phyloP scores from a whole-genome alignment of 37 sponge, comb jelly and placozoan species.

The Chondrilla cf. caribensis region DNA sequence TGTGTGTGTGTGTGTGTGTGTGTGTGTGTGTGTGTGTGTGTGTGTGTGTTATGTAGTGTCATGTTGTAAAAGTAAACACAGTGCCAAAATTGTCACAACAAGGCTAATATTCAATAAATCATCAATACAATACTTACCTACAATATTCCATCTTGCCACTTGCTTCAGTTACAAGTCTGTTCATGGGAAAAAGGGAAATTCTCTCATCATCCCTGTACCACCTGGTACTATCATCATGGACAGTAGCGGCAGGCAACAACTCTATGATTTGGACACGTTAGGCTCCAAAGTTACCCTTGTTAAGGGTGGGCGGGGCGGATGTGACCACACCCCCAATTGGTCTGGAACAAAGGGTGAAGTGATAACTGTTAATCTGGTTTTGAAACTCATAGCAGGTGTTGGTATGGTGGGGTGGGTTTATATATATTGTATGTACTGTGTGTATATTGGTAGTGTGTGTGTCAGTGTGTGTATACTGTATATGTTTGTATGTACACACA shows the following conservation, averaged over 20 bases:
- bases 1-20: too few relatives aligned
- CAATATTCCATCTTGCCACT: too few relatives aligned
- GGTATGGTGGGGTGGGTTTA: slow-evolving; percentile 82
- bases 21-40: too few relatives aligned
- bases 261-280: slow-evolving; percentile 31
- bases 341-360: slow-evolving; percentile 47
- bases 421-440: too few relatives aligned
- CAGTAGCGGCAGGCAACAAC: background rate
- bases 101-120: too few relatives aligned
- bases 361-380: slow-evolving; percentile 33
- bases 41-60: too few relatives aligned
- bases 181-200: slow-evolving; percentile 10
- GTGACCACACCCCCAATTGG: slow-evolving; percentile 26
- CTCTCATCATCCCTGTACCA: slow-evolving; percentile 44
- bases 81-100: too few relatives aligned
- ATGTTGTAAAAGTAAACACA: too few relatives aligned
- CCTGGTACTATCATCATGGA: slow-evolving; percentile 52
- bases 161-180: background rate
- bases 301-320: slow-evolving; percentile 55
- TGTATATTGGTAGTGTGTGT: too few relatives aligned
- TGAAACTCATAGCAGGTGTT: slow-evolving; percentile 85
- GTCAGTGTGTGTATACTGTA: too few relatives aligned
- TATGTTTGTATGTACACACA: too few relatives aligned
- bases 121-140: too few relatives aligned
- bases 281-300: slow-evolving; percentile 27